Conservation (phyloP, 2,797 vertebrate genomes). For the Neosilurus hyrtlii region DNA sequence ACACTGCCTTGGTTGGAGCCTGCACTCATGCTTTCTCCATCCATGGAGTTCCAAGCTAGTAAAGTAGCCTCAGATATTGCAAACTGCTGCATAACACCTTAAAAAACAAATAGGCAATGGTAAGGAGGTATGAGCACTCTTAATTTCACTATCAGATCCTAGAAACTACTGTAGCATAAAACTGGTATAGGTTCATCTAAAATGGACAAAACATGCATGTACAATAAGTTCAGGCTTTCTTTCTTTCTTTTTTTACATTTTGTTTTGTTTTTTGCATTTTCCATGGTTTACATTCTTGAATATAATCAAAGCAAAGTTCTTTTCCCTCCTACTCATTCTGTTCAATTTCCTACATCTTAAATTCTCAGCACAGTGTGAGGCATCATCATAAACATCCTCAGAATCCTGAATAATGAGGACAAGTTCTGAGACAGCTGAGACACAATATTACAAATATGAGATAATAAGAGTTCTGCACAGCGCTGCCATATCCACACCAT, state of each 20-base stretch:
- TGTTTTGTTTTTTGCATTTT: neutral
- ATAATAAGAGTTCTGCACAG: slow-evolving; percentile 25
- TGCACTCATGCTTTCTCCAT: slow-evolving; percentile 91
- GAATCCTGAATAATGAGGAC: slow-evolving; percentile 20
- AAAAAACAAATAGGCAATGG: slow-evolving; percentile 38
- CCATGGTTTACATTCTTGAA: neutral
- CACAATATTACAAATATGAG: slow-evolving; percentile 40
- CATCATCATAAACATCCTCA: slow-evolving; percentile 24
- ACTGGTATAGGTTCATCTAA: neutral
- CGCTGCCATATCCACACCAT: slow-evolving; percentile 19
- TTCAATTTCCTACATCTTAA: slow-evolving; percentile 1
- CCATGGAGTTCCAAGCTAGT: slow-evolving; percentile 96
- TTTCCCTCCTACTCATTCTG: neutral
- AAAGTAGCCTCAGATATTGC: slow-evolving; percentile 96
- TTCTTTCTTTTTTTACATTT: too few species aligned
- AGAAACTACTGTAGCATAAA: neutral
- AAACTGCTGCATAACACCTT: slow-evolving; percentile 95
- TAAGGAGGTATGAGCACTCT: neutral
- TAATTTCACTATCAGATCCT: slow-evolving; percentile 15
- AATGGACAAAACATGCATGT: neutral
- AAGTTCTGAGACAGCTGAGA: slow-evolving; percentile 9
- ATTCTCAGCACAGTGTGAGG: neutral
- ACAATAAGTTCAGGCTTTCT: neutral
- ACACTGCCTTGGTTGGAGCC: slow-evolving; percentile 92
- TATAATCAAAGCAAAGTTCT: neutral